Evolutionary conservation across 1,140 invertebrate species (phyloP), one percentile per base, ranked within the genome.

Genomic region (Heliothis virescens): DNA sequence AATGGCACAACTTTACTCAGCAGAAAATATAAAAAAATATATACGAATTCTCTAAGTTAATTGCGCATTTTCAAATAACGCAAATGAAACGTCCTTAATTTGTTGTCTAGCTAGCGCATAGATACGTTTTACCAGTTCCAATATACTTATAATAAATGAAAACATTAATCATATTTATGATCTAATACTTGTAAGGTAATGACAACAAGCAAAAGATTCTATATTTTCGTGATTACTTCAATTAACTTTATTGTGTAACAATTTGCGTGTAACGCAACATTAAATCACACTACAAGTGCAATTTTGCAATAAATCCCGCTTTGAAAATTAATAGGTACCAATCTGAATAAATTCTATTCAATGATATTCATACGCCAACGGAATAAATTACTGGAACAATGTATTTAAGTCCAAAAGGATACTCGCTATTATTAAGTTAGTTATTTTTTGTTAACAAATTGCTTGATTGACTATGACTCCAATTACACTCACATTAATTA

Each of bases 271-370:
- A 52, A 12, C 11, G 18, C 12, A 15, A 21, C 21, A 69, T 52
- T 69, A 50, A 52, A 69, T 69, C 65, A 69, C 21, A 26, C 2
- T 26, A 26, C 59, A 5, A 13, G 2, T 69, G 21, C 18, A 52
- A 69, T 29, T 69, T 69, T 29, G 48, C 29, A 65, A 69, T 69
- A 69, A 69, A 69, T 69, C 65, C 65, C 48, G 18, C 65, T 52
- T 52, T 12, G 41, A 18, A 69, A 29, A 69, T 52, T 15, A 53
- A 26, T 52, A 50, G 3, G 48, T 21, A 52, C 21, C 21, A 26
- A 26, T 69, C n/a, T 53, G 65, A 21, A 69, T 69, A 41, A 41
- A 41, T 41, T 41, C 34, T 15, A 69, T 69, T 69, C 65, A 69
- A 29, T 69, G 48, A 69, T 53, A 13, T 69, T 53, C 47, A 69